Base-by-base conservation (phyloP, 2,113 vertebrate genomes). In the Naja naja region DNA sequence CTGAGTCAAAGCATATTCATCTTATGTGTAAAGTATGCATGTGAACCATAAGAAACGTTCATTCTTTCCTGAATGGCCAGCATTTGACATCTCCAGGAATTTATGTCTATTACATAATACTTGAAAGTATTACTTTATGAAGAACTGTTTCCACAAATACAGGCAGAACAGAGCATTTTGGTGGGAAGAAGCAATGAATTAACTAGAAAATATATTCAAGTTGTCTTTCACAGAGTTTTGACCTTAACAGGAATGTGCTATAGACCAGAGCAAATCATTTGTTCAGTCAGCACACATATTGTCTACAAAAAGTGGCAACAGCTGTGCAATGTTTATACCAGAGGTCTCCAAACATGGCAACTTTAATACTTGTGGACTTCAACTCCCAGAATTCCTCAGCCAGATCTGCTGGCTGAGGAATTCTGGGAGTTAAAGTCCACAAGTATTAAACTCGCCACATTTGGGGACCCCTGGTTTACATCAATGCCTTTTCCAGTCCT, bases 171-270 rank as follows among this genome's bases (percentile, higher is more conserved):
- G 16, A 93, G 45, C 55, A 94, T 90, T 55, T 2, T 0, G 81
- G 52, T 54, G 53, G 14, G 69, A 94, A 56, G 58, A 27, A 85
- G 87, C 90, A 94, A 60, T 64, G 93, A 85, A 74, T 87, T 93
- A 91, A 92, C 87, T 88, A 1, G 12, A 88, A 34, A 93, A 69
- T 87, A 92, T 64, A 88, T 43, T 86, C 52, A 58, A 95, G 88
- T 89, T 92, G 53, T 85, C 87, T 89, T 92, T 95, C 90, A 92
- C 88, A 94, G 34, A 92, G 92, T 88, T 94, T 49, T 49, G 47
- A 49, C 8, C 47, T 49, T 74, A n/a, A 25, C 4, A n/a, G 49
- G 10, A 49, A 49, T 16, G 27, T 53, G 27, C 30, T 7, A n/a
- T 53, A 87, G 30, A 53, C 27, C 49, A 87, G n/a, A 7, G 27